Percentiles rank a stretch among this genome's conserved stretches.
These are phyloP conservation scores for Tachypleus tridentatus DNA, from an alignment of 1,140 invertebrate species.

Conservation along the genomic window DNA sequence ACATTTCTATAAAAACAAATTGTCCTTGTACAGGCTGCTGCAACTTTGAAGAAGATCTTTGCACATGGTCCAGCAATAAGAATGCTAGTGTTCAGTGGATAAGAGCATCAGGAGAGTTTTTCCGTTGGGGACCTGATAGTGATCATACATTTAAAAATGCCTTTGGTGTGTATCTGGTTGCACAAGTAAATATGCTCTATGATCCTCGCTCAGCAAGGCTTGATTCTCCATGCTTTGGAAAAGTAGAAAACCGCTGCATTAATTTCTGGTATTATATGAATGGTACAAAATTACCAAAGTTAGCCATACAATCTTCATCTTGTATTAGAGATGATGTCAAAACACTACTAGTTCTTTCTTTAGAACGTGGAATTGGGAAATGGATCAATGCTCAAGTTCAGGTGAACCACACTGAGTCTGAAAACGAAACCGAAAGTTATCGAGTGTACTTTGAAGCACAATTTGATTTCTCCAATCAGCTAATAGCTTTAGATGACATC, in stretches of 20 bases:
- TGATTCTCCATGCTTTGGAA: slow-evolving; percentile 16
- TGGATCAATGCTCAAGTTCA: slow-evolving; percentile 12
- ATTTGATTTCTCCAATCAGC: slow-evolving; percentile 1
- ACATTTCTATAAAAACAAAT: slow-evolving; percentile 22
- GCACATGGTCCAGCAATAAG: slow-evolving; percentile 26
- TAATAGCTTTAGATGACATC: slow-evolving; percentile 21
- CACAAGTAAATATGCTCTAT: not conserved
- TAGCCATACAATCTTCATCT: not conserved
- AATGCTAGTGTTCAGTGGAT: slow-evolving; percentile 11
- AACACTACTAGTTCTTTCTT: slow-evolving; percentile 1
- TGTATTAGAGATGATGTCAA: slow-evolving; percentile 1
- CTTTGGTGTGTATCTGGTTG: slow-evolving; percentile 20
- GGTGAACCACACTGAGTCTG: not conserved
- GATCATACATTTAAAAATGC: slow-evolving; percentile 16
- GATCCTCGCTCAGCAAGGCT: slow-evolving; percentile 7
- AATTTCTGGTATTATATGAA: slow-evolving; percentile 18
- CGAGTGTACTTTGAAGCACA: slow-evolving; percentile 12
- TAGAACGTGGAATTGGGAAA: slow-evolving; percentile 4
- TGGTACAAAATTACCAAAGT: slow-evolving; percentile 3
- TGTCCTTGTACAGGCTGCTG: slow-evolving; percentile 26
- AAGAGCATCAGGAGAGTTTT: slow-evolving; percentile 14
- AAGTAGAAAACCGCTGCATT: slow-evolving; percentile 8
- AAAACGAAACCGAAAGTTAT: slow-evolving; percentile 4
- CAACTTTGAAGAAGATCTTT: slow-evolving; percentile 31
- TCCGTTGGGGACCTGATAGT: slow-evolving; percentile 6